Percentiles rank a stretch among this genome's conserved stretches.
Evolutionary conservation across 2,888 invertebrate species (phyloP).

Genomic region (Eristalinus aeneus): DNA sequence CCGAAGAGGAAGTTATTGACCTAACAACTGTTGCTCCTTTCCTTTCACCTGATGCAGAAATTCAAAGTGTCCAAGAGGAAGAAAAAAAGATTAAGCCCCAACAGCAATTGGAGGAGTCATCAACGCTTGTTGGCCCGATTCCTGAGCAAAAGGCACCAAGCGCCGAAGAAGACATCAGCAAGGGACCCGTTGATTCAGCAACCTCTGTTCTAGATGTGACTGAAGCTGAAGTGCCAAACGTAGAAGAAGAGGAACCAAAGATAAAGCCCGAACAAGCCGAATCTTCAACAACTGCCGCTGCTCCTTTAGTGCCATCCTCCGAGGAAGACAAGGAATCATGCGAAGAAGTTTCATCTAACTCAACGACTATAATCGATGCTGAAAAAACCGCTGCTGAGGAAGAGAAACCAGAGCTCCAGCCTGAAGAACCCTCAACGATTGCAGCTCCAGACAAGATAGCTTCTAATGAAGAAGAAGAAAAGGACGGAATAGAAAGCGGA

Average conservation of each 20-base stretch:
- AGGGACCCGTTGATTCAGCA: neutral
- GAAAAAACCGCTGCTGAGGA: constrained; percentile 33
- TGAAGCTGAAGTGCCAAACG: constrained; percentile 6
- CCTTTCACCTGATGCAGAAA: neutral
- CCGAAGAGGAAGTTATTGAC: constrained; percentile 2
- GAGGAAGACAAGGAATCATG: constrained; percentile 7
- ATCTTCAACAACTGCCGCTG: constrained; percentile 38
- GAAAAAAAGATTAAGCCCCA: constrained; percentile 7
- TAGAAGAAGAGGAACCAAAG: constrained; percentile 17
- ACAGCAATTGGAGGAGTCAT: neutral
- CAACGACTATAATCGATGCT: neutral
- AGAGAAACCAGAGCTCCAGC: neutral
- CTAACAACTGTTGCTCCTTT: constrained; percentile 3
- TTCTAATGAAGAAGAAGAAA: constrained; percentile 35
- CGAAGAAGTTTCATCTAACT: constrained; percentile 39
- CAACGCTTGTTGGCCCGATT: neutral
- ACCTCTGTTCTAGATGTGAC: neutral
- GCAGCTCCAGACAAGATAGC: constrained; percentile 47
- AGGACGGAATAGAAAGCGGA: neutral
- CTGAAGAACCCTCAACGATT: constrained; percentile 39
- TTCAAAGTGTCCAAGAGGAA: constrained; percentile 2
- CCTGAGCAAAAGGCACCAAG: constrained; percentile 46
- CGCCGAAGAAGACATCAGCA: constrained; percentile 45
- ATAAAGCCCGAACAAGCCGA: constrained; percentile 39
- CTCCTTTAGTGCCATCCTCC: constrained; percentile 47